Evolutionary conservation across 2,113 vertebrate species (phyloP).

Genomic region (Pelecanoides urinatrix): DNA sequence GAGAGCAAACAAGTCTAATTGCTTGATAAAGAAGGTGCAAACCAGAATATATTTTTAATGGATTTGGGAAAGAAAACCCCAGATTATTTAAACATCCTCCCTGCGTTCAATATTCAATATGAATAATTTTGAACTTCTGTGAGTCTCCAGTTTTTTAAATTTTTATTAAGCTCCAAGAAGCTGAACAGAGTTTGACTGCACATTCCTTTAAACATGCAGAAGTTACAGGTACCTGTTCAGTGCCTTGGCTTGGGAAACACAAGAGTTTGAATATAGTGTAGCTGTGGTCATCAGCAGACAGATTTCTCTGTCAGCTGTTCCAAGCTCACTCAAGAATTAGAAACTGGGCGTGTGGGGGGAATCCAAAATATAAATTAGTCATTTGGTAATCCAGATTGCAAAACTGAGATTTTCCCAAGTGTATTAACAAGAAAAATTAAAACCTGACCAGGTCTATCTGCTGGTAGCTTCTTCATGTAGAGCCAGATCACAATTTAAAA

Average conservation of each 20-base stretch:
- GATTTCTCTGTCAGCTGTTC: neutral
- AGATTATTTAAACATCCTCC: neutral
- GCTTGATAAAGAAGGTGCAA: neutral
- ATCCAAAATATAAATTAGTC: neutral
- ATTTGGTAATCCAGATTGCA: neutral
- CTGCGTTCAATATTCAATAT: neutral
- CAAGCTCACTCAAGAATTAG: neutral
- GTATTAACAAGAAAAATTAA: neutral
- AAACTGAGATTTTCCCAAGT: neutral
- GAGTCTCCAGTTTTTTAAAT: neutral
- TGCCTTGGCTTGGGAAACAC: neutral
- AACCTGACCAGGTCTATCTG: neutral
- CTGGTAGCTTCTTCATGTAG: neutral
- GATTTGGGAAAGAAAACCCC: neutral
- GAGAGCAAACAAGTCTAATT: neutral
- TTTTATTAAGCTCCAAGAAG: neutral
- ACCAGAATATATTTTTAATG: neutral
- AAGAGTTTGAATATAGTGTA: neutral
- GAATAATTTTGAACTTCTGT: neutral
- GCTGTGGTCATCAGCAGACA: neutral
- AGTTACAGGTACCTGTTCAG: neutral
- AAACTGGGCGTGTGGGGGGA: fast-evolving
- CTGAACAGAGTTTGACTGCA: neutral
- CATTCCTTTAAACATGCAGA: neutral
- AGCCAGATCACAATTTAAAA: neutral